Evolutionary conservation across 2,113 vertebrate species (phyloP).

Genomic region (Xenopus laevis): DNA sequence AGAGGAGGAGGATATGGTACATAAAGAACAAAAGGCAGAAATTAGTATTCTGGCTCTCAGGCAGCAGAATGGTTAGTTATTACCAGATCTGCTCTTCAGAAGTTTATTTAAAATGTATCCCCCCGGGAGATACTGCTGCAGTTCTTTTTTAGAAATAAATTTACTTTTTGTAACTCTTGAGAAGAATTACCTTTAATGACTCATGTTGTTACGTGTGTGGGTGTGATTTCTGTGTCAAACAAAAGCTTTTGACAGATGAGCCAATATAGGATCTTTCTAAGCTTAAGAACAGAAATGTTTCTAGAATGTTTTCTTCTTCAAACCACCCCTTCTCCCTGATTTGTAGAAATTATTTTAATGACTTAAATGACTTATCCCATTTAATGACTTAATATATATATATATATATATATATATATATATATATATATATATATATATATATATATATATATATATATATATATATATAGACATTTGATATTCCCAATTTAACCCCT

Average conservation of each 20-base stretch:
- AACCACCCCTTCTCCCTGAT: neutral
- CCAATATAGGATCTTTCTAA: constrained; percentile 1
- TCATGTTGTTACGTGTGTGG: constrained; percentile 38
- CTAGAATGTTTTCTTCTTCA: constrained; percentile 2
- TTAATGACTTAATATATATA: too few relatives aligned
- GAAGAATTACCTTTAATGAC: constrained; percentile 43
- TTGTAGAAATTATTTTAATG: too few relatives aligned
- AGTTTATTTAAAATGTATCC: constrained; percentile 21
- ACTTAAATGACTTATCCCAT: too few relatives aligned
- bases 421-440: too few relatives aligned
- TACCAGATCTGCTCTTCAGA: constrained; percentile 18
- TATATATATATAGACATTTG: too few relatives aligned
- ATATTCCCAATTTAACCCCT: neutral
- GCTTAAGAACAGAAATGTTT: constrained; percentile 5
- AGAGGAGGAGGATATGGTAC: neutral
- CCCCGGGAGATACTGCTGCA: constrained; percentile 14
- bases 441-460: too few relatives aligned
- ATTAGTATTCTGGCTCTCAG: neutral
- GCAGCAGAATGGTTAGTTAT: constrained; percentile 10
- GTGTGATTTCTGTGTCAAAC: constrained; percentile 40
- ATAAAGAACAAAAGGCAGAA: neutral
- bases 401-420: too few relatives aligned
- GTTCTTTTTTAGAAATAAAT: constrained; percentile 29
- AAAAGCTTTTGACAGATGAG: constrained; percentile 36
- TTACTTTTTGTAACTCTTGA: constrained; percentile 30